These are phyloP conservation scores for Lophochroa leadbeateri DNA, from an alignment of 2,113 vertebrate species.

Conservation along the genomic window DNA sequence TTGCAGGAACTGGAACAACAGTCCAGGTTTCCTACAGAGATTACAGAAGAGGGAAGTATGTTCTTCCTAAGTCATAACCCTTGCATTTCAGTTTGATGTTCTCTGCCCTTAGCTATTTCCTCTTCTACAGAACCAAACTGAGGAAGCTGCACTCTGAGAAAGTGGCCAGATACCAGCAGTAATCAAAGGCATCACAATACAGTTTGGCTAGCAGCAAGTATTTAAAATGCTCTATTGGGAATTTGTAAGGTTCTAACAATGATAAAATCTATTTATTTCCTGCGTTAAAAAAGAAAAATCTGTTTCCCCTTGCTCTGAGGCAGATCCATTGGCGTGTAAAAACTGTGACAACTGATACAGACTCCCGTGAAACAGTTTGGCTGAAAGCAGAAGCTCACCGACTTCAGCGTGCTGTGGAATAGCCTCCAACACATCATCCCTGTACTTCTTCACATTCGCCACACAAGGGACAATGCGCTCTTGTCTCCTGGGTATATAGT, in stretches of 20 bases:
- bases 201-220: background rate
- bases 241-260: background rate
- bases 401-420: accelerated
- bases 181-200: background rate
- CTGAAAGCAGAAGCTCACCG: background rate
- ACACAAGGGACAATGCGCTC: background rate
- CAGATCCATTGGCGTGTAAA: background rate
- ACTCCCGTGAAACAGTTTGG: background rate
- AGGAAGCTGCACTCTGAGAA: background rate
- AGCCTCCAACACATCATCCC: background rate
- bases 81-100: background rate
- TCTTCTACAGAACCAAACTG: background rate
- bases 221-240: background rate
- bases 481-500: background rate
- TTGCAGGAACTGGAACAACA: background rate
- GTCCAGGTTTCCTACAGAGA: background rate
- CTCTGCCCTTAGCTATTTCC: background rate
- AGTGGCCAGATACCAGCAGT: background rate
- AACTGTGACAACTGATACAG: background rate
- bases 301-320: background rate
- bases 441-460: background rate
- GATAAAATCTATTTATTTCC: background rate
- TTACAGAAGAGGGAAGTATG: background rate
- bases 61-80: background rate
- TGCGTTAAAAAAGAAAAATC: background rate